Evolutionary conservation across 1,140 invertebrate genomes (phyloP).

Genomic region (Diachasma alloeum): DNA sequence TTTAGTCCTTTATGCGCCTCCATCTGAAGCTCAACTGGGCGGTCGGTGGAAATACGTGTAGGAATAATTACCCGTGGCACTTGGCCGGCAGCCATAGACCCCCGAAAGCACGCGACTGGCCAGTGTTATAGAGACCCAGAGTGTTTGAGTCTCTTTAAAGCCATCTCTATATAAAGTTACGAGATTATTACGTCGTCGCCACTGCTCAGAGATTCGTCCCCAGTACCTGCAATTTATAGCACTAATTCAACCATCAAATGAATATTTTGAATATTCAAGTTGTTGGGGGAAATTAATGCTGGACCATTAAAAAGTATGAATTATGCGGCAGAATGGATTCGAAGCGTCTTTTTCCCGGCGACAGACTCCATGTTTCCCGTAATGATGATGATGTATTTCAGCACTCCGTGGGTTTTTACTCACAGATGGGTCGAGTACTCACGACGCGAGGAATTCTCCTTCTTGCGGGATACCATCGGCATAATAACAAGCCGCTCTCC

Average conservation of each 20-base stretch:
- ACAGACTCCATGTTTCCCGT: not conserved
- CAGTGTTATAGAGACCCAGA: conserved; percentile 7
- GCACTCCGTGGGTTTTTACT: not conserved
- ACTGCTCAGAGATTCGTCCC: conserved; percentile 8
- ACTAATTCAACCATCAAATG: not conserved
- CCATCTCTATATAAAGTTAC: conserved; percentile 22
- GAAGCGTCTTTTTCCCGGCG: not conserved
- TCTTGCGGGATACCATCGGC: not conserved
- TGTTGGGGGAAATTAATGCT: not conserved
- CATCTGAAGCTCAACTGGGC: conserved; percentile 1
- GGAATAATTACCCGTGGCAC: conserved; percentile 34
- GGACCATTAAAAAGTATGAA: not conserved
- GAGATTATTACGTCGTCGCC: conserved; percentile 29
- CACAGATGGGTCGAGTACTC: not conserved
- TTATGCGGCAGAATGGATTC: no score
- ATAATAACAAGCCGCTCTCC: not conserved
- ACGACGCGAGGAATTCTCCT: not conserved
- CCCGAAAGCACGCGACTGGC: conserved; percentile 18
- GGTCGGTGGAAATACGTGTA: conserved; percentile 28
- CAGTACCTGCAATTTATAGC: not conserved
- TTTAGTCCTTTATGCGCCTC: not conserved
- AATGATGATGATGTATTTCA: conserved; percentile 3
- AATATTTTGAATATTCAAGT: not conserved
- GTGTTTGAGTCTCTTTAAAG: conserved; percentile 17
- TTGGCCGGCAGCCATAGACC: conserved; percentile 33